Conservation (phyloP, 2,113 vertebrate genomes). For the Ursus arctos region DNA sequence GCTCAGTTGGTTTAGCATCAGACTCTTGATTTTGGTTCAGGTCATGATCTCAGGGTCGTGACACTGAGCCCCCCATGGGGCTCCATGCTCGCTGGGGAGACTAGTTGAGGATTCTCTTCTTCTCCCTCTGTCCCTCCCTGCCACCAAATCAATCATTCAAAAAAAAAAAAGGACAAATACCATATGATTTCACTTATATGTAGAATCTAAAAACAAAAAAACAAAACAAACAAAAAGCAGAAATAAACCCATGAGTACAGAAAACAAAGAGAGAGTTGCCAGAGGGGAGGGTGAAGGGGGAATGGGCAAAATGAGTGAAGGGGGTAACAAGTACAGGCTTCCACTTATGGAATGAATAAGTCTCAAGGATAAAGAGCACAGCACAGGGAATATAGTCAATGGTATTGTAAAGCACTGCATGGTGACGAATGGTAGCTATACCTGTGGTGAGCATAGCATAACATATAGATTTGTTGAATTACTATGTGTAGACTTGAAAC, state of each 20-base stretch:
- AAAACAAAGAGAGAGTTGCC: neutral
- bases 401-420: neutral
- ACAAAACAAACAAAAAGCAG: neutral
- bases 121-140: too few species aligned
- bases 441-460: neutral
- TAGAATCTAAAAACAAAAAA: neutral
- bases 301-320: neutral
- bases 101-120: too few species aligned
- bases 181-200: neutral
- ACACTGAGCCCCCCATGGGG: too few species aligned
- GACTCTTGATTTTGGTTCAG: too few species aligned
- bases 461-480: neutral
- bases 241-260: neutral
- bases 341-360: neutral
- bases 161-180: neutral
- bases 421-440: neutral
- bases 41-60: too few species aligned
- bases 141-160: too few species aligned
- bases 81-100: too few species aligned
- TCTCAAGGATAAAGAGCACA: neutral
- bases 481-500: neutral
- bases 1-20: too few species aligned
- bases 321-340: neutral
- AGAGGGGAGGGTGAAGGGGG: neutral
- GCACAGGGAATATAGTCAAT: neutral